These are phyloP conservation scores for Esox niger DNA, from an alignment of 2,113 vertebrate genomes.

Conservation along the genomic window DNA sequence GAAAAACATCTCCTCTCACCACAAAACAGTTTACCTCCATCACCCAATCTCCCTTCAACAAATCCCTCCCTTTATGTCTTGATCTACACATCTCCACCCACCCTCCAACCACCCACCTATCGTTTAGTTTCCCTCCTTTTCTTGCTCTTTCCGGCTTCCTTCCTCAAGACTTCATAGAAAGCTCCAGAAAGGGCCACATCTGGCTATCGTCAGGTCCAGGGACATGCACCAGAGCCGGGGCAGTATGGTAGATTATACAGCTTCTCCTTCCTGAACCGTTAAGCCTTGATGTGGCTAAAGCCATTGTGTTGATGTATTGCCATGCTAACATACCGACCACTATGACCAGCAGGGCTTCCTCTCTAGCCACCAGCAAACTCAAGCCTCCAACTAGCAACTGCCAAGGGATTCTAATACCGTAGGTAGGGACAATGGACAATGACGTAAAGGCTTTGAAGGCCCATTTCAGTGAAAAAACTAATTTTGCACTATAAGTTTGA, in stretches of 20 bases:
- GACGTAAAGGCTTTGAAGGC: no score
- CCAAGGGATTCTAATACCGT: no score
- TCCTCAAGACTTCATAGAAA: slow-evolving; percentile 32
- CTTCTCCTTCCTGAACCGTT: slow-evolving; percentile 61
- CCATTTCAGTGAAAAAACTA: no score
- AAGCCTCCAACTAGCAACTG: background rate
- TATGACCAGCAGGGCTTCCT: slow-evolving; percentile 39
- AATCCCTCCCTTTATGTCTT: slow-evolving; percentile 10
- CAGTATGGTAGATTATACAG: slow-evolving; percentile 51
- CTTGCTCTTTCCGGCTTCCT: slow-evolving; percentile 43
- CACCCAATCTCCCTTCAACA: background rate
- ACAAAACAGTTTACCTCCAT: background rate
- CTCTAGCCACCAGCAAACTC: slow-evolving; percentile 41
- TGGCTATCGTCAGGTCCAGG: slow-evolving; percentile 56
- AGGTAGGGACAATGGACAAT: no score
- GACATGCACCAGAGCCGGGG: slow-evolving; percentile 52
- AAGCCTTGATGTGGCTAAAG: slow-evolving; percentile 67
- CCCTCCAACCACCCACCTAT: slow-evolving; percentile 13
- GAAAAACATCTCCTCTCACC: no score
- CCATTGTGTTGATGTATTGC: slow-evolving; percentile 62
- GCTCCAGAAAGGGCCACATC: slow-evolving; percentile 63
- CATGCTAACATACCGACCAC: slow-evolving; percentile 44
- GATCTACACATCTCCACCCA: slow-evolving; percentile 34
- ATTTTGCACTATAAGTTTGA: no score
- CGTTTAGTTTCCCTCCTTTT: slow-evolving; percentile 41